These are phyloP conservation scores for Drosophila lacertosa DNA, from an alignment of 1,140 invertebrate species.

Conservation along the genomic window DNA sequence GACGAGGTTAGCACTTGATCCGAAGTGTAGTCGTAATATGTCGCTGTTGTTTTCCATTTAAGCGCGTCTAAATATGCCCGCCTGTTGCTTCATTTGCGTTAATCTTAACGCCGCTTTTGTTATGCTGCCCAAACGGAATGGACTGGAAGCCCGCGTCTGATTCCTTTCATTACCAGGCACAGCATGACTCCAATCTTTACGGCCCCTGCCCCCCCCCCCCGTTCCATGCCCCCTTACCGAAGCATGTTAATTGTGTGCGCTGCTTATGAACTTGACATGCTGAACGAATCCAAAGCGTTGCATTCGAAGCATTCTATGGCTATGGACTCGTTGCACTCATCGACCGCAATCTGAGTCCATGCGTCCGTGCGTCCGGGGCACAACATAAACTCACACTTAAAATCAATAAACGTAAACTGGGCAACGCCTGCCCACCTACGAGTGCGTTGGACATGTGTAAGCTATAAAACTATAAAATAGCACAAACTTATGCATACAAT, in stretches of 20 bases:
- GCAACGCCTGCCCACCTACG: slow-evolving; percentile 63
- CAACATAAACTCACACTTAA: slow-evolving; percentile 79
- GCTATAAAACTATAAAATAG: slow-evolving; percentile 78
- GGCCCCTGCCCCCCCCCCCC: neutral
- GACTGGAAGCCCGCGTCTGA: slow-evolving; percentile 38
- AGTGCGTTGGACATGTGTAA: slow-evolving; percentile 57
- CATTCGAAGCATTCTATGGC: slow-evolving; percentile 32
- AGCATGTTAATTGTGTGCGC: slow-evolving; percentile 58
- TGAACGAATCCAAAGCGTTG: slow-evolving; percentile 48
- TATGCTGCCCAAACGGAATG: slow-evolving; percentile 39
- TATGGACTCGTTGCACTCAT: slow-evolving; percentile 23
- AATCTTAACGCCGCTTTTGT: slow-evolving; percentile 57
- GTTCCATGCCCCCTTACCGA: too few relatives aligned
- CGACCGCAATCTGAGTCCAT: slow-evolving; percentile 20
- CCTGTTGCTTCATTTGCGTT: slow-evolving; percentile 53
- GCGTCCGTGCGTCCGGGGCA: slow-evolving; percentile 4
- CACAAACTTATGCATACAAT: slow-evolving; percentile 74
- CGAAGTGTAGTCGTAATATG: slow-evolving; percentile 20
- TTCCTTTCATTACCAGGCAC: slow-evolving; percentile 52
- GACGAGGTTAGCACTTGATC: slow-evolving; percentile 3
- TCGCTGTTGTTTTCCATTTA: slow-evolving; percentile 29
- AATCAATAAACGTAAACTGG: slow-evolving; percentile 78
- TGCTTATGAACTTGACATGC: slow-evolving; percentile 75
- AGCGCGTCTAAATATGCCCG: slow-evolving; percentile 31
- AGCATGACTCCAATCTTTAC: slow-evolving; percentile 38